Base-by-base conservation (phyloP, 2,113 vertebrate species). In the Carollia perspicillata region DNA sequence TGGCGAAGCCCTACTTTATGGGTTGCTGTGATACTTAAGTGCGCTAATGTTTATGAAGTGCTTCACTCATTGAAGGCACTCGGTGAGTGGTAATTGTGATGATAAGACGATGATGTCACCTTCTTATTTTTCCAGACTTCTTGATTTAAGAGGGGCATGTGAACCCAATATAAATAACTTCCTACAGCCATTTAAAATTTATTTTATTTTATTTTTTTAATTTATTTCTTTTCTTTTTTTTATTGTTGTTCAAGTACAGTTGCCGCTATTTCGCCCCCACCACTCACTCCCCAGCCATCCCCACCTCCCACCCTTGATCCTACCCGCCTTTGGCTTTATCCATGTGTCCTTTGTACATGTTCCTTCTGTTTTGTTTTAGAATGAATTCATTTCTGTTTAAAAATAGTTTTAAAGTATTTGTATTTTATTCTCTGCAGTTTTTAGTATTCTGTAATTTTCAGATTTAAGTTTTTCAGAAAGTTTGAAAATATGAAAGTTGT, bases 41-140 rank as follows among this genome's bases (percentile, higher is more conserved):
- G 89, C 84, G 58, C 72, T 77, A 68, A 78, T 84, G n/a, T 68
- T 87, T 95, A 35, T 81, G 79, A 72, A 75, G 28, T 83, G 22
- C 12, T 91, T 94, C 85, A 68, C 47, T 44, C 23, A 33, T 77
- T 86, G 86, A 89, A 60, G 35, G 30, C 26, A 65, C 20, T 94
- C 18, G 65, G 1, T 91, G 94, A 90, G 20, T 84, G 40, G 75
- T 71, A 35, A 42, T 85, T 89, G 66, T 65, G 18, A 49, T 51
- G 16, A 63, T 79, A 81, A 95, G 18, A 63, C 42, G 44, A 53
- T 84, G 20, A 74, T 72, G 33, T 74, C 16, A 81, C 28, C n/a
- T 65, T 68, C 20, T 79, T 96, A 1, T 93, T 94, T 96, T 83
- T 94, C 17, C 58, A 79, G 40, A 87, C 26, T 80, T 92, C n/a